Percentiles rank a stretch among this genome's conserved stretches.
phyloP scores from a whole-genome alignment of 2,797 vertebrate species.

The Enteromius argenteus region DNA sequence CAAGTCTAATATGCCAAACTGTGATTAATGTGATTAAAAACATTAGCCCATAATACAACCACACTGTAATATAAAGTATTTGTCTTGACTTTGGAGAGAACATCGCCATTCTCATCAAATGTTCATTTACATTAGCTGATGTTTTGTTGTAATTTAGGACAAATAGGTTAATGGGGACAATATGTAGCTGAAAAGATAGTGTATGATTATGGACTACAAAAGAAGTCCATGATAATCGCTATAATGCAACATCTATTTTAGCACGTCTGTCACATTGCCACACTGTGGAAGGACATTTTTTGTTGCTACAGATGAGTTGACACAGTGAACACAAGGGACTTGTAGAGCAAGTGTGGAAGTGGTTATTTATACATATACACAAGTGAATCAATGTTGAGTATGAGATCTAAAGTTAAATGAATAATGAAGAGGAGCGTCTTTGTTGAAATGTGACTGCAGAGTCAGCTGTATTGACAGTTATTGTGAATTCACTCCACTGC shows the following conservation, averaged over 20 bases:
- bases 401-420: conserved; percentile 4
- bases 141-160: neutral
- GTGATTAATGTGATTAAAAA: neutral
- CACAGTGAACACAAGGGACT: conserved; percentile 6
- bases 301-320: conserved; percentile 5
- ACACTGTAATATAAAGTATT: neutral
- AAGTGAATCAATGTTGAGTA: conserved; percentile 4
- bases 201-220: neutral
- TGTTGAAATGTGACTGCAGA: conserved; percentile 1
- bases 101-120: neutral
- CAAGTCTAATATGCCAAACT: neutral
- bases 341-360: neutral
- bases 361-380: conserved; percentile 15
- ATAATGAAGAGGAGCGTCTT: conserved; percentile 8
- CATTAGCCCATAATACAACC: neutral
- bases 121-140: neutral
- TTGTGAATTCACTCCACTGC: neutral
- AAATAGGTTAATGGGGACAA: neutral
- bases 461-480: conserved; percentile 13
- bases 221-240: neutral
- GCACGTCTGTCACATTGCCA: neutral
- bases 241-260: conserved; percentile 7
- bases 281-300: neutral
- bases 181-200: neutral
- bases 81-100: neutral